These are phyloP conservation scores for Piezodorus guildinii DNA, from an alignment of 1,140 invertebrate genomes.

Conservation along the genomic window DNA sequence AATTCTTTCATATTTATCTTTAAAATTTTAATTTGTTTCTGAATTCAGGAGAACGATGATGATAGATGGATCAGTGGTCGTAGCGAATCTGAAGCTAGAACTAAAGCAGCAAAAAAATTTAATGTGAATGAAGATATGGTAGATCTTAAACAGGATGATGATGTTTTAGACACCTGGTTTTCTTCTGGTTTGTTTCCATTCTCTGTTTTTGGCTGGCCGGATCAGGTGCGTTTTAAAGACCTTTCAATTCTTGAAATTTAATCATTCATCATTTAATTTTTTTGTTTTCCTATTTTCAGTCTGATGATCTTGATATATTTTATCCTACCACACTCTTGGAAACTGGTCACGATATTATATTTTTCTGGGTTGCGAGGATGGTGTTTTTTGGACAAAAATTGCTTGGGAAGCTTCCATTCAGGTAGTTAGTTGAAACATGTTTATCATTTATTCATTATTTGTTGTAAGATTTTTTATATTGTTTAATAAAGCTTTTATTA, in stretches of 20 bases:
- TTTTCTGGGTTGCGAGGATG: constrained; percentile 99
- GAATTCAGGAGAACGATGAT: constrained; percentile 42
- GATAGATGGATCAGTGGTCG: constrained; percentile 85
- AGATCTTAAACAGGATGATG: constrained; percentile 70
- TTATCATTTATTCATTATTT: neutral
- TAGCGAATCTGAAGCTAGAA: constrained; percentile 66
- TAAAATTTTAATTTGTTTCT: too few relatives aligned
- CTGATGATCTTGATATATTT: constrained; percentile 56
- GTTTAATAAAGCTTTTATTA: too few relatives aligned
- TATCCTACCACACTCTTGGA: constrained; percentile 90
- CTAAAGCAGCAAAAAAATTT: constrained; percentile 75
- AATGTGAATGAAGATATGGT: constrained; percentile 56
- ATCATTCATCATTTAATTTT: constrained; percentile 13
- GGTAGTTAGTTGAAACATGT: constrained; percentile 38
- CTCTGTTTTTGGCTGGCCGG: constrained; percentile 95
- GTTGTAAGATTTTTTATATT: too few relatives aligned
- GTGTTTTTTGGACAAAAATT: constrained; percentile 92
- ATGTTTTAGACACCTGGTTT: constrained; percentile 99
- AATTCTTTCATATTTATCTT: too few relatives aligned
- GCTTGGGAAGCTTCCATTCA: constrained; percentile 85
- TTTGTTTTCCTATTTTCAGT: constrained; percentile 35
- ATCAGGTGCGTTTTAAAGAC: constrained; percentile 42
- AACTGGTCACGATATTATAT: constrained; percentile 96
- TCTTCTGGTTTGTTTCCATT: constrained; percentile 96
- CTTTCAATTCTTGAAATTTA: constrained; percentile 10